A percentile compares a stretch with the other conserved stretches of the same genome.
These are phyloP conservation scores for Gymnarchus niloticus DNA, from an alignment of 2,113 vertebrate species.

Conservation along the genomic window DNA sequence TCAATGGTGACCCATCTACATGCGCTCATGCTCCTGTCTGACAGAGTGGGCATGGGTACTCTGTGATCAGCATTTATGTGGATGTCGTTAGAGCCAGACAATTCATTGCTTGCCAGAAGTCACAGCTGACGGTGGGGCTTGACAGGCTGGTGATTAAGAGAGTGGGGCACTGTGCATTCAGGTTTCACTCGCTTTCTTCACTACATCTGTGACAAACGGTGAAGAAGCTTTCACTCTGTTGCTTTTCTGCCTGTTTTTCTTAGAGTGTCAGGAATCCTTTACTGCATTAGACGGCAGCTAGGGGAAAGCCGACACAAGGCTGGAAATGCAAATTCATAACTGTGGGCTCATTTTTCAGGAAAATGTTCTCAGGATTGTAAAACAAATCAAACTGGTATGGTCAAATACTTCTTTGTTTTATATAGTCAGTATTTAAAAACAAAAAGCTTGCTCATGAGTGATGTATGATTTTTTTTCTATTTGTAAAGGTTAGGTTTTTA, in stretches of 20 bases:
- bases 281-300: not conserved
- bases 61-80: not conserved
- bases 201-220: no score
- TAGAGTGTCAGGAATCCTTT: not conserved
- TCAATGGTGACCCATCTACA: no score
- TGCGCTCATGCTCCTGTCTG: no score
- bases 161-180: not conserved
- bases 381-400: no score
- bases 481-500: no score
- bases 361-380: no score
- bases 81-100: not conserved
- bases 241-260: not conserved
- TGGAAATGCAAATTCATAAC: no score
- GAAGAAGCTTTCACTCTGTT: not conserved
- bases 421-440: not conserved
- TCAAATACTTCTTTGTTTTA: not conserved
- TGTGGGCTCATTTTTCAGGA: no score
- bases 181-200: not conserved
- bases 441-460: not conserved
- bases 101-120: not conserved
- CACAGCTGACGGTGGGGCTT: not conserved
- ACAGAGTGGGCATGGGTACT: not conserved
- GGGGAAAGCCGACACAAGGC: not conserved
- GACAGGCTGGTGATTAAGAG: not conserved
- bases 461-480: no score